Base-by-base conservation (phyloP, 2,888 invertebrate genomes). In the Melanophora roralis region DNA sequence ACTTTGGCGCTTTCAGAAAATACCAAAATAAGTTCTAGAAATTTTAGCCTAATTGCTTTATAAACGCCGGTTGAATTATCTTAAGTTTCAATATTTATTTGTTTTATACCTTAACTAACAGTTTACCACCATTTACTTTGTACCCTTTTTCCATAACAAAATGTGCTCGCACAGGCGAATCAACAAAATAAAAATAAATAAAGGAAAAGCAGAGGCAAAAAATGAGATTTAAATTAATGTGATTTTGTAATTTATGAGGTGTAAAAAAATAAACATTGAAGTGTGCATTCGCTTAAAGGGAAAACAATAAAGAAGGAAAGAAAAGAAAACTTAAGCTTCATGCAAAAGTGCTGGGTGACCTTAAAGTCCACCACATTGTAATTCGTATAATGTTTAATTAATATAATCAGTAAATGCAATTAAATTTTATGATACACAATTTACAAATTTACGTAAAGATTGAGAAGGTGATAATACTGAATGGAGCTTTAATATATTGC, bases 221-320 rank as follows among this genome's bases (percentile, higher is more conserved):
- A 84, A 84, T 84, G 82, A 82, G 83, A 84, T 86, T 86, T 84
- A 86, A 87, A 87, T 87, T 86, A 87, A 87, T 86, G 87, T 83
- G 84, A 85, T 87, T 86, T 85, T 78, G 83, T 87, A 85, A 87
- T 87, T 86, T 86, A 87, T 86, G 86, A 84, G 84, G 72, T 81
- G 81, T 73, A 81, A 81, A 81, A 71, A 81, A 75, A 72, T 67
- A 60, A 60, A 43, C 34, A 43, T 67, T 53, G 38, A 69, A 53
- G 45, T 53, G 19, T 32, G 27, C 6, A 27, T 47, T 7, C 0
- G 23, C 27, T 27, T n/a, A 51, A 65, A 47, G 21, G 3, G 16
- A 49, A 21, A 6, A n/a, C n/a, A n/a, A n/a, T n/a, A 64, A 64
- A 27, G 27, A 27, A 11, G 11, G n/a, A 57, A n/a, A 47, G 32